Conservation (phyloP, 2,113 vertebrate species). For the Oxyruncus cristatus region DNA sequence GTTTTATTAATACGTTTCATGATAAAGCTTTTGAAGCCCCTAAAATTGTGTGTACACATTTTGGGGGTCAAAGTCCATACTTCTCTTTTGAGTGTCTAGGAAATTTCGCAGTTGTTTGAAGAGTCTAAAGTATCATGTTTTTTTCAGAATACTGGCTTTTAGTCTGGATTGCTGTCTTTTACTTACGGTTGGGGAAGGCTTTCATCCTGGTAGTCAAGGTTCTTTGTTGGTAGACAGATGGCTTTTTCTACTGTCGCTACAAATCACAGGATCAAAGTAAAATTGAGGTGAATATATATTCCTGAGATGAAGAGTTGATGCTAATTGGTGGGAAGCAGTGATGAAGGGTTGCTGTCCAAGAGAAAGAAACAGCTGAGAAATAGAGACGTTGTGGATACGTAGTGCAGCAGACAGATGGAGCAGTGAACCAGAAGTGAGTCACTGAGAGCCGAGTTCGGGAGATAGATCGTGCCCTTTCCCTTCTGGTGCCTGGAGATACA, state of each 20-base stretch:
- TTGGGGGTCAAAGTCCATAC: not conserved
- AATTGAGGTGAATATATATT: not conserved
- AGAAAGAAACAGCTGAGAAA: not conserved
- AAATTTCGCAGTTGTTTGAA: not conserved
- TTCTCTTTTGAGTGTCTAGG: not conserved
- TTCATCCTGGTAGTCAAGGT: not conserved
- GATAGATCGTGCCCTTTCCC: not conserved
- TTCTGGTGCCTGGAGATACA: not conserved
- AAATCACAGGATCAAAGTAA: not conserved
- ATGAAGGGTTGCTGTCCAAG: not conserved
- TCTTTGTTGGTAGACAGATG: not conserved
- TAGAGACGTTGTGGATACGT: not conserved
- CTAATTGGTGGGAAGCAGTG: not conserved
- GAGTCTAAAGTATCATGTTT: fast-evolving
- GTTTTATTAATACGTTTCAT: not conserved
- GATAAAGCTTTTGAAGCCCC: not conserved
- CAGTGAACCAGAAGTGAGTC: not conserved
- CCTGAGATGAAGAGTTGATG: not conserved
- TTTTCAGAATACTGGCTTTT: not conserved
- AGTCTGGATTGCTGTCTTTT: not conserved
- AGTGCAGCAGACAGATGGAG: not conserved
- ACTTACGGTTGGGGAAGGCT: not conserved
- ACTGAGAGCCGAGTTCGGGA: not conserved
- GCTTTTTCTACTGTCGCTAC: not conserved
- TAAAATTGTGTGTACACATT: fast-evolving